A percentile compares a stretch with the other conserved stretches of the same genome.
These are phyloP conservation scores for Triplophysa siluroides DNA, from an alignment of 2,113 vertebrate species.

Conservation along the genomic window DNA sequence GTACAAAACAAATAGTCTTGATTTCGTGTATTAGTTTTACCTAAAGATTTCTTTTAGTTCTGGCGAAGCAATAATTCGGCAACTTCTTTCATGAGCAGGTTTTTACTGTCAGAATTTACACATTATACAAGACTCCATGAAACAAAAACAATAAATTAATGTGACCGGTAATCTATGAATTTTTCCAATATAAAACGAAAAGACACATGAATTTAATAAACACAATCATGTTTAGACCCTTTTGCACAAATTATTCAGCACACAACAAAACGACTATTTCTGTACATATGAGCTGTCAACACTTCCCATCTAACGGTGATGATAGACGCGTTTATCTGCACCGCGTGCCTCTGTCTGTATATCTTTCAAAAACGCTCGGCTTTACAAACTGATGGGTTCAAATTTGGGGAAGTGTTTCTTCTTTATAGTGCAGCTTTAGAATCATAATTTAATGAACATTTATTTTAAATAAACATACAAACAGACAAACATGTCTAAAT, in stretches of 20 bases:
- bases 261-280: conserved; percentile 84
- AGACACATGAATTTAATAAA: conserved; percentile 83
- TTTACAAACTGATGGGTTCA: conserved; percentile 51
- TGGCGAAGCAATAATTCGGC: conserved; percentile 42
- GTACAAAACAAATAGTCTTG: neutral
- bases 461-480: conserved; percentile 71
- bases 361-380: conserved; percentile 20
- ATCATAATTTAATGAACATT: conserved; percentile 66
- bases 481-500: conserved; percentile 69
- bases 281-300: conserved; percentile 74
- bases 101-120: conserved; percentile 97
- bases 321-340: conserved; percentile 58
- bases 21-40: too few species aligned
- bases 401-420: conserved; percentile 56
- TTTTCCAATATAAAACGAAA: conserved; percentile 91
- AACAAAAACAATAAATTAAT: conserved; percentile 98
- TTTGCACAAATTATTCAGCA: conserved; percentile 89
- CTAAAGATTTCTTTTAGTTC: neutral
- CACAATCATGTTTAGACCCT: conserved; percentile 85
- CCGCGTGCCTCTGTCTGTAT: neutral
- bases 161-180: conserved; percentile 90
- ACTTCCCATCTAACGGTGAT: conserved; percentile 55
- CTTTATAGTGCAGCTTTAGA: conserved; percentile 57
- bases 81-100: conserved; percentile 85
- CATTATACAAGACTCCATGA: conserved; percentile 87